Percentiles rank a stretch among this genome's conserved stretches.
Evolutionary conservation across 37 sponge, comb jelly and placozoan genomes (phyloP).

Genomic region (Cladorhizidae sp.): DNA sequence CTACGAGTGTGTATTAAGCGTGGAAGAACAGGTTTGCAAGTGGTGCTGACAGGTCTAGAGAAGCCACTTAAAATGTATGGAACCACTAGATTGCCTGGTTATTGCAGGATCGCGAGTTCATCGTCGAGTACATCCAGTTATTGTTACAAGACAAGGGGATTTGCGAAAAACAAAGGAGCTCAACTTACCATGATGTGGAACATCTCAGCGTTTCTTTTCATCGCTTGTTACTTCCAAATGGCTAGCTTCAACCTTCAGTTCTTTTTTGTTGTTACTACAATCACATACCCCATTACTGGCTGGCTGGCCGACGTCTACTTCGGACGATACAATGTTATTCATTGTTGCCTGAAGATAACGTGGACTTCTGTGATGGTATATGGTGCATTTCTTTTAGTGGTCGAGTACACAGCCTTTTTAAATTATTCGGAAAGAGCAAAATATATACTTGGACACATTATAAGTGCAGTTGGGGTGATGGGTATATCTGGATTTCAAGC

Average conservation of each 20-base stretch:
- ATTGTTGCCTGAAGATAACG: neutral
- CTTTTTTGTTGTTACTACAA: neutral
- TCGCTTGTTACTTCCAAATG: neutral
- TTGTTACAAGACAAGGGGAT: conserved; percentile 3
- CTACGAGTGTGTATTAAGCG: no score
- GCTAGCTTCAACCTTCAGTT: no score
- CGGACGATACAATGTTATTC: neutral
- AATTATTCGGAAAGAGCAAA: no score
- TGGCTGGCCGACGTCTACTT: conserved; percentile 12
- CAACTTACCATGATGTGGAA: neutral
- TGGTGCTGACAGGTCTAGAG: no score
- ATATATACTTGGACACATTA: no score
- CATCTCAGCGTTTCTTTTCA: neutral
- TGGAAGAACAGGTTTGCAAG: no score
- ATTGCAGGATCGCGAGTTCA: no score
- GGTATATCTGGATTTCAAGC: neutral
- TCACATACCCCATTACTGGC: neutral
- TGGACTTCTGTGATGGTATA: neutral
- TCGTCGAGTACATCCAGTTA: neutral
- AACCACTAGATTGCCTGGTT: no score
- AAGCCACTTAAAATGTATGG: no score
- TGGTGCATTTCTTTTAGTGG: no score
- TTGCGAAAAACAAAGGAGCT: conserved; percentile 5
- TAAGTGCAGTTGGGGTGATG: neutral
- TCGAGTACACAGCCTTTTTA: no score